Evolutionary conservation across 2,888 invertebrate species (phyloP), one percentile per base, ranked within the genome.

Genomic region (Tuberolachnus salignus): DNA sequence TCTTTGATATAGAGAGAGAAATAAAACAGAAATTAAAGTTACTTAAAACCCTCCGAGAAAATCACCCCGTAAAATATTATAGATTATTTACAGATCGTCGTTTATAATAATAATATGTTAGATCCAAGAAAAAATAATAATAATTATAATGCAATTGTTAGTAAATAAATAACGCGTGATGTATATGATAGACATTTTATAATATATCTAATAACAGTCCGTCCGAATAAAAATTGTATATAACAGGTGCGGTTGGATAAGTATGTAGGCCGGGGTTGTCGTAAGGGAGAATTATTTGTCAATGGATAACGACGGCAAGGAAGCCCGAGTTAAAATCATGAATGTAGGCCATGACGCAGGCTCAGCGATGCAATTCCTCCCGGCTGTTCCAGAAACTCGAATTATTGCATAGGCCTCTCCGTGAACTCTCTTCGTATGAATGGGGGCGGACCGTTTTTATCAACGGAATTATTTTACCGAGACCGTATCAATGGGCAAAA

Each of bases 331-430:
- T n/a, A 49, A 61, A 73, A 78, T 49, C 67, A 42, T 59, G 57
- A 69, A 78, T 78, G 78, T 78, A 78, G 78, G 78, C 78, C 78
- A 78, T 23, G 69, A 69, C 78, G 78, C 78, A 78, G 51, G 61
- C 78, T 78, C 78, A 69, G 59, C 69, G 21, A 78, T 61, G 49
- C n/a, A 34, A 3, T 3, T 49, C 46, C 69, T 61, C 78, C 78
- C 78, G 59, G 78, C 49, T 26, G 51, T 34, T 42, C 49, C 69
- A 67, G 78, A 21, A 59, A 10, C 46, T 23, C 66, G 57, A 75
- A 69, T 61, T 78, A 78, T 78, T 78, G 78, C 69, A 78, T 78
- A 78, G 42, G 69, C 69, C 59, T 59, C 21, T 59, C 21, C 34
- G 26, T 16, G 55, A 66, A 57, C n/a, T 13, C 21, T 21, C n/a